Evolutionary conservation across 2,797 vertebrate genomes (phyloP).

Genomic region (Peromyscus aztecus): DNA sequence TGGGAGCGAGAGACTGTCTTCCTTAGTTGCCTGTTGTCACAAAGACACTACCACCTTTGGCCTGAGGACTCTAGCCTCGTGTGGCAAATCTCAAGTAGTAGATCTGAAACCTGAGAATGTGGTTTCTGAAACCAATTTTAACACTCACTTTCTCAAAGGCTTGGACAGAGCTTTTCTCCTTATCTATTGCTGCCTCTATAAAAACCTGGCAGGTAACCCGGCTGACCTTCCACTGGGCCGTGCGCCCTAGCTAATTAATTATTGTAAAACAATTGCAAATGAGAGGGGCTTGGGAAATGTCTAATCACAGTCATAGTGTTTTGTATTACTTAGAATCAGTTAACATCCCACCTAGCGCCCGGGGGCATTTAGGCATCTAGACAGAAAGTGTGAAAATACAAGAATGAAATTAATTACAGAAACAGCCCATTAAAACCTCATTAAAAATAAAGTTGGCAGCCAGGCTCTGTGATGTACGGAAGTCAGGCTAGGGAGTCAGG

Average conservation of each 20-base stretch:
- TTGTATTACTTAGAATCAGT: conserved; percentile 63
- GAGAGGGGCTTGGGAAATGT: conserved; percentile 12
- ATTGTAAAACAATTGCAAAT: conserved; percentile 38
- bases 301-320: conserved; percentile 10
- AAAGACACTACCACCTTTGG: neutral
- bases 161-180: conserved; percentile 15
- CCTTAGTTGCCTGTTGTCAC: neutral
- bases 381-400: conserved; percentile 72
- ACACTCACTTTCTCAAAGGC: conserved; percentile 45
- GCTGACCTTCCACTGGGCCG: conserved; percentile 16
- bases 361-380: conserved; percentile 57
- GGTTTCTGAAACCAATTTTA: conserved; percentile 67
- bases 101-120: conserved; percentile 30
- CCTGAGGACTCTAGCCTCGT: neutral
- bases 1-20: neutral
- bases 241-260: conserved; percentile 63
- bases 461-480: conserved; percentile 21
- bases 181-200: conserved; percentile 58
- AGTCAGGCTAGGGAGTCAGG: neutral
- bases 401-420: conserved; percentile 78
- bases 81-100: neutral
- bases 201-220: conserved; percentile 23
- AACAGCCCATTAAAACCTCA: conserved; percentile 69
- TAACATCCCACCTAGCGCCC: conserved; percentile 61
- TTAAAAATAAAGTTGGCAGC: conserved; percentile 69